Conservation (phyloP, 1,140 invertebrate species). For the Heliconius melpomene region DNA sequence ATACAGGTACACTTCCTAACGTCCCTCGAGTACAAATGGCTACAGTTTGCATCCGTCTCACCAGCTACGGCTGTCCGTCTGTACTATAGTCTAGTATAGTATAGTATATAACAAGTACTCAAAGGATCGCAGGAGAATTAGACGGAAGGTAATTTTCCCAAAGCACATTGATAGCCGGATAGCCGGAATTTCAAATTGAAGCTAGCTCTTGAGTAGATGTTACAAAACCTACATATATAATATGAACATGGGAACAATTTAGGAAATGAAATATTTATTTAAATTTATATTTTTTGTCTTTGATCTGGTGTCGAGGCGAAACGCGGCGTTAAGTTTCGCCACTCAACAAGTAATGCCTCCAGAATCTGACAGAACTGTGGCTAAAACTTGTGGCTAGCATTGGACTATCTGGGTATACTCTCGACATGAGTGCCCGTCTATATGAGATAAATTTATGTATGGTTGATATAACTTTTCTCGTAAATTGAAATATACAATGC, state of each 20-base stretch:
- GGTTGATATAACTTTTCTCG: too few relatives aligned
- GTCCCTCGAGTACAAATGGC: constrained; percentile 56
- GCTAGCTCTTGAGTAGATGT: constrained; percentile 16
- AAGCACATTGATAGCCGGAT: constrained; percentile 37
- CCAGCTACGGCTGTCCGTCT: neutral
- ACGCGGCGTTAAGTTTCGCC: too few relatives aligned
- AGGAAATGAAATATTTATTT: too few relatives aligned
- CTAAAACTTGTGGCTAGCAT: too few relatives aligned
- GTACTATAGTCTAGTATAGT: too few relatives aligned
- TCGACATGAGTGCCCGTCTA: too few relatives aligned
- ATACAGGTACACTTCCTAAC: constrained; percentile 54
- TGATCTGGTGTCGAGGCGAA: too few relatives aligned
- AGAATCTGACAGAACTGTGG: too few relatives aligned
- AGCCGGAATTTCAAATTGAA: constrained; percentile 25
- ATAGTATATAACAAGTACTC: constrained; percentile 39
- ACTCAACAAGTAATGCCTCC: too few relatives aligned
- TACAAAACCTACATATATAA: neutral
- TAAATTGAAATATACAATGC: neutral
- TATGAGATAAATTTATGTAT: too few relatives aligned
- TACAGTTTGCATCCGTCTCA: constrained; percentile 61
- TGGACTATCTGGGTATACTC: too few relatives aligned
- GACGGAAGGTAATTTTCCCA: constrained; percentile 37
- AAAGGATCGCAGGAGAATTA: constrained; percentile 44
- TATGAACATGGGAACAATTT: neutral
- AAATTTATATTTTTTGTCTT: too few relatives aligned